These are phyloP conservation scores for Sphenopsis melanotis DNA, from an alignment of 2,797 vertebrate genomes.

Conservation along the genomic window DNA sequence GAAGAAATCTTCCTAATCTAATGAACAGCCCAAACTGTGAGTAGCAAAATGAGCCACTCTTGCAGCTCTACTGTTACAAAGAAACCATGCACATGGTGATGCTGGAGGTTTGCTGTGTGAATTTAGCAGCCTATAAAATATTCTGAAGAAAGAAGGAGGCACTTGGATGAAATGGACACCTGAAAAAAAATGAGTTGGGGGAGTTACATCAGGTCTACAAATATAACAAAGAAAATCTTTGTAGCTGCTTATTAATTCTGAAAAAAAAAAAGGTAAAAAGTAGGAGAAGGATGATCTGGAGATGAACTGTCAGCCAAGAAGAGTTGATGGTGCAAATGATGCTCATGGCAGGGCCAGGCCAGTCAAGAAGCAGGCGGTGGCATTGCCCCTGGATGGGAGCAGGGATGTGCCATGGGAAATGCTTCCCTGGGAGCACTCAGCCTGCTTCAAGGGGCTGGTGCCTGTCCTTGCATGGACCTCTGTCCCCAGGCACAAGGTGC, in stretches of 20 bases:
- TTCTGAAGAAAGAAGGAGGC: not conserved
- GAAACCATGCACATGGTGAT: fast-evolving
- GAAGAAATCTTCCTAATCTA: not conserved
- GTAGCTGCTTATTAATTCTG: not conserved
- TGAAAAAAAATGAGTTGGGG: fast-evolving
- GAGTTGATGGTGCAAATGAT: not conserved
- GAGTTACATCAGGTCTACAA: not conserved
- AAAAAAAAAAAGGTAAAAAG: not conserved
- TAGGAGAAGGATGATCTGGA: not conserved
- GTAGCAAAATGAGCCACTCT: not conserved
- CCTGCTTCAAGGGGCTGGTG: not conserved
- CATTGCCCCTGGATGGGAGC: not conserved
- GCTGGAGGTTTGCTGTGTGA: not conserved
- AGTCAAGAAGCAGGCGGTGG: not conserved
- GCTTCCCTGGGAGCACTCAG: fast-evolving
- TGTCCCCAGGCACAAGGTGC: not conserved
- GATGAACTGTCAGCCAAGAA: not conserved
- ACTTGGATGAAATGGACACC: not conserved
- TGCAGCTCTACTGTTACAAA: not conserved
- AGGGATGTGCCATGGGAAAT: not conserved
- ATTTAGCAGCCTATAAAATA: not conserved
- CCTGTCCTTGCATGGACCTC: fast-evolving
- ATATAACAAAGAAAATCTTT: not conserved
- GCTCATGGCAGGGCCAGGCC: not conserved
- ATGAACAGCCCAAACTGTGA: fast-evolving